These are phyloP conservation scores for Gryllus bimaculatus DNA, from an alignment of 1,140 invertebrate species.

Conservation along the genomic window DNA sequence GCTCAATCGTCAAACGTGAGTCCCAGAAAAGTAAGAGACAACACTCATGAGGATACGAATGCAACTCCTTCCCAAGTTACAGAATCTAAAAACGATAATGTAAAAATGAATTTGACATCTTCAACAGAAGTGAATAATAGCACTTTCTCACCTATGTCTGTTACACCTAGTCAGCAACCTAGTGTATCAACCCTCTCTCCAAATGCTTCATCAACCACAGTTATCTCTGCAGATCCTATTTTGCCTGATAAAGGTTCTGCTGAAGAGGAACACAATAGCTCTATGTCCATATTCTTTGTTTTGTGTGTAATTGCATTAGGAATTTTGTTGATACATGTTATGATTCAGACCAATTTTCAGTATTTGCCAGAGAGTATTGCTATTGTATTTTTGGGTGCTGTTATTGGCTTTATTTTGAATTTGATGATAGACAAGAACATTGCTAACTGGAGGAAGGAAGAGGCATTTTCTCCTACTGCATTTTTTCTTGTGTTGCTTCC, in stretches of 20 bases:
- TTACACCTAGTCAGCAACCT: too few relatives aligned
- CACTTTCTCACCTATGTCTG: neutral
- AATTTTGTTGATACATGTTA: conserved; percentile 86
- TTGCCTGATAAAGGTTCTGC: conserved; percentile 79
- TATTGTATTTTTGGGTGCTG: conserved; percentile 88
- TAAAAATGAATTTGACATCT: neutral
- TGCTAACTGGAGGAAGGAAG: conserved; percentile 90
- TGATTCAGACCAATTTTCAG: conserved; percentile 91
- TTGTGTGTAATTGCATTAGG: conserved; percentile 84
- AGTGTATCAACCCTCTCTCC: conserved; percentile 17
- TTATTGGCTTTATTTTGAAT: conserved; percentile 86
- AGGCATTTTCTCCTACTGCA: conserved; percentile 92
- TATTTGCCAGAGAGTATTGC: conserved; percentile 95
- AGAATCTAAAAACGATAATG: neutral
- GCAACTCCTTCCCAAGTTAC: neutral
- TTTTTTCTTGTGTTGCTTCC: conserved; percentile 96
- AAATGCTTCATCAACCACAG: conserved; percentile 33
- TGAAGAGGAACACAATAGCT: conserved; percentile 91
- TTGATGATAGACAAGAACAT: conserved; percentile 82
- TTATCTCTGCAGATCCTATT: conserved; percentile 53
- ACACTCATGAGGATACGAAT: neutral
- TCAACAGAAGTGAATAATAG: neutral
- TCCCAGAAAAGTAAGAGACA: neutral
- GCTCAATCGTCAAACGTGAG: neutral
- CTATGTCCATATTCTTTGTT: conserved; percentile 94